A percentile compares a stretch with the other conserved stretches of the same genome.
phyloP scores from a whole-genome alignment of 2,113 vertebrate genomes.

The Anolis carolinensis region DNA sequence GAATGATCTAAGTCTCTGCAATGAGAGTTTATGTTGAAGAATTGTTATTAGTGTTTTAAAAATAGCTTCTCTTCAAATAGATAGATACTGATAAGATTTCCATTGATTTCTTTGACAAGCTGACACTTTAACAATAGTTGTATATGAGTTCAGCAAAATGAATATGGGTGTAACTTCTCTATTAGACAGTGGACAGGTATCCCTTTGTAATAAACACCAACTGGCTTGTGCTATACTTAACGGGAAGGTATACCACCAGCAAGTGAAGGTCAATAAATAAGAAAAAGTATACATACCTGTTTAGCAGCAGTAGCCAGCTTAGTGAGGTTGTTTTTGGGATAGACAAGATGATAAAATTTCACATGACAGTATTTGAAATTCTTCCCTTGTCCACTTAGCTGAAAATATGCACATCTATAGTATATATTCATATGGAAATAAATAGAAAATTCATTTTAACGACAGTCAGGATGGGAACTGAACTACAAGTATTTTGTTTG shows the following conservation, averaged over 20 bases:
- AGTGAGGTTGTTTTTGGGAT: neutral
- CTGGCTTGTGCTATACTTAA: constrained; percentile 16
- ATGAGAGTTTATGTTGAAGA: constrained; percentile 18
- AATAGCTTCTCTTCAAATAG: constrained; percentile 45
- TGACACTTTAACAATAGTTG: neutral
- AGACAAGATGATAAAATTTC: neutral
- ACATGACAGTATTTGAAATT: neutral
- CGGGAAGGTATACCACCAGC: neutral
- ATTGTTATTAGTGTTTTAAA: constrained; percentile 32
- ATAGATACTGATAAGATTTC: constrained; percentile 23
- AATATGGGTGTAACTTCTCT: constrained; percentile 3
- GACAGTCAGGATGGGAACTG: neutral
- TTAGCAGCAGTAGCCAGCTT: neutral
- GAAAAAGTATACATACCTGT: neutral
- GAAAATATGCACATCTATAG: constrained; percentile 14
- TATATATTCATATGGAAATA: too few relatives aligned
- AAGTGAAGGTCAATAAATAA: neutral
- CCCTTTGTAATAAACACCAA: constrained; percentile 6
- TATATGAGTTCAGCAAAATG: constrained; percentile 20
- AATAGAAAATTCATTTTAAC: too few relatives aligned
- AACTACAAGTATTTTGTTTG: constrained; percentile 8
- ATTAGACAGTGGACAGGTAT: neutral
- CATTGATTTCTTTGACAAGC: constrained; percentile 35
- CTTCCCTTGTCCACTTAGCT: neutral
- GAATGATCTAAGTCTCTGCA: constrained; percentile 38